These are phyloP conservation scores for Felis catus DNA, from an alignment of 2,113 vertebrate genomes.

Conservation along the genomic window DNA sequence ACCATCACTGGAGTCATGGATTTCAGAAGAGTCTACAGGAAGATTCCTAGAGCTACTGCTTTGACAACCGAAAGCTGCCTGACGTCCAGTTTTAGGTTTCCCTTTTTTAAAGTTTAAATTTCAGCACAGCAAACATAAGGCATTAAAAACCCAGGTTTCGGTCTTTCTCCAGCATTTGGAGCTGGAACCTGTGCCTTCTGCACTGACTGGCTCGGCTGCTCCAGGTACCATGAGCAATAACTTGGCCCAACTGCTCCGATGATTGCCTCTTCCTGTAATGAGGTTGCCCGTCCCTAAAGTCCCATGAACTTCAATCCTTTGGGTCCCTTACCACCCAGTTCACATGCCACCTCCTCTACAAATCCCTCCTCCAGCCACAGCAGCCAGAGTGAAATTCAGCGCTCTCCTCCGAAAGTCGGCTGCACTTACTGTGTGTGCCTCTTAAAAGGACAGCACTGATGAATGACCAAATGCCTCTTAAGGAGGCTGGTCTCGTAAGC, in stretches of 20 bases:
- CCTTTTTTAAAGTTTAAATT: not conserved
- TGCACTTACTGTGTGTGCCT: not conserved
- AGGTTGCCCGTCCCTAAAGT: not conserved
- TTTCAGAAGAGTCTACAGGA: not conserved
- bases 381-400: not conserved
- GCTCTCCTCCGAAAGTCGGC: not conserved
- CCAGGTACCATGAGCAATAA: not conserved
- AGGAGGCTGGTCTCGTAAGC: not conserved
- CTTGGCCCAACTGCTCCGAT: not conserved
- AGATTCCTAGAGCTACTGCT: not conserved
- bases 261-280: not conserved
- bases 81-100: not conserved
- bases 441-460: not conserved
- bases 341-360: not conserved
- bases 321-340: not conserved
- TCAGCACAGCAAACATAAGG: conserved; percentile 26
- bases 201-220: not conserved
- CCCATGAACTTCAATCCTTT: not conserved
- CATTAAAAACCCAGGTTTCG: not conserved
- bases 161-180: not conserved
- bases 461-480: not conserved
- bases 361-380: not conserved
- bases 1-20: not conserved
- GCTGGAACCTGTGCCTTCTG: not conserved
- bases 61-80: not conserved